Evolutionary conservation across 2,113 vertebrate genomes (phyloP), one percentile per base, ranked within the genome.

Genomic region (Mormyrus lacerda): DNA sequence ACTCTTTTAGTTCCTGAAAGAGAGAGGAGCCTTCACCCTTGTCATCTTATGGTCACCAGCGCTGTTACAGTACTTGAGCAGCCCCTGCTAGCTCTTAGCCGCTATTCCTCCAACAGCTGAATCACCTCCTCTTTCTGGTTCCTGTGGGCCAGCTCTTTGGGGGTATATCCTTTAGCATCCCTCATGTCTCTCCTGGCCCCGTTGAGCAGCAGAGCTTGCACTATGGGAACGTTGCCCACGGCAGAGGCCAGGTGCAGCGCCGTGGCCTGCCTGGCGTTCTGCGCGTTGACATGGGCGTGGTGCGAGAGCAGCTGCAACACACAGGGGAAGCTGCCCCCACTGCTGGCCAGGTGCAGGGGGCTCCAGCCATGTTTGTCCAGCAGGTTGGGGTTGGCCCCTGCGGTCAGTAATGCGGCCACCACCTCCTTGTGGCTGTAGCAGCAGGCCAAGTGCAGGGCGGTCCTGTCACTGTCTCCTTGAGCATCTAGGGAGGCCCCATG

Each of bases 221-320:
- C 89, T 35, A 97, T 96, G 35, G 96, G 92, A 55, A 61, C 39
- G 27, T 94, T 95, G 79, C 94, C 95, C 15, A 95, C 95, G 93
- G 96, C 94, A 4, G 96, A 93, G 0, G 97, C 96, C 17, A 98
- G 91, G 90, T 97, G 97, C 89, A 97, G 90, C 2, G 97, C 95
- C 0, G 96, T 97, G 89, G 94, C 94, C 7, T 95, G 95, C 83
- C 91, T 90, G n/a, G 88, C 93, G 92, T 95, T 98, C 86, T 89
- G 55, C 1, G 95, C 95, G 0, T 96, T 96, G 85, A 98, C 92
- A 0, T 96, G 91, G 2, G 96, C 96, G 0, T 31, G 88, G 87
- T 96, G 91, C 82, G 96, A 94, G 65, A 97, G 94, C 9, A 99
- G 95, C 51, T 94, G 94, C 51, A 95, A 91, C 51, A 97, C 94